Evolutionary conservation across 2,888 invertebrate genomes (phyloP), one percentile per base, ranked within the genome.

Genomic region (Drosophila recens): DNA sequence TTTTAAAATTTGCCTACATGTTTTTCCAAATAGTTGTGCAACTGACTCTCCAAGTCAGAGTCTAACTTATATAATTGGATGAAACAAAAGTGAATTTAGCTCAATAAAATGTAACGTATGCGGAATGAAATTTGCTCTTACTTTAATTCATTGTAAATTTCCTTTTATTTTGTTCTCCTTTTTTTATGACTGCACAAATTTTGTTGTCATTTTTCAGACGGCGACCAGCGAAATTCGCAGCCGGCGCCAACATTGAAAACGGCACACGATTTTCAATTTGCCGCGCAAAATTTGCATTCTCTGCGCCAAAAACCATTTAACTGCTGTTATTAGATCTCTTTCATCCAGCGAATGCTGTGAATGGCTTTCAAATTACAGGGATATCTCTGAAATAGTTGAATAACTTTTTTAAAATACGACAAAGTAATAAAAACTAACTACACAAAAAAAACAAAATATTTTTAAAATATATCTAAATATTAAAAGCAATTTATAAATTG

Each of bases 81-180:
- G 3, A 20, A 20, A 20, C 2, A 20, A 20, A 3, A 20, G 20
- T 20, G 1, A 3, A 20, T 20, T 20, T 1, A 20, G 20, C 20
- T 2, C 20, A 20, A 20, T 1, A 20, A 20, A 20, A 2, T 20
- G 20, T 20, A n/a, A n/a, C n/a, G n/a, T n/a, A n/a, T n/a, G n/a
- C n/a, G n/a, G n/a, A n/a, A n/a, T n/a, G n/a, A n/a, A n/a, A n/a
- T 72, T 69, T 70, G 70, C 71, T 58, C 75, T 64, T 67, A 73
- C 67, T 79, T 88, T 76, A 85, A 83, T 88, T 87, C 64, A 54
- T 64, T 43, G 54, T 53, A 52, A 51, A 67, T 38, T 20, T 3
- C 23, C 33, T 38, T 57, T 49, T 61, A 51, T 27, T 56, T 17
- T 2, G 4, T 45, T 45, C 53, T 38, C 45, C 45, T 38, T 61